These are phyloP conservation scores for Limnothrissa miodon DNA, from an alignment of 2,113 vertebrate genomes.

Conservation along the genomic window DNA sequence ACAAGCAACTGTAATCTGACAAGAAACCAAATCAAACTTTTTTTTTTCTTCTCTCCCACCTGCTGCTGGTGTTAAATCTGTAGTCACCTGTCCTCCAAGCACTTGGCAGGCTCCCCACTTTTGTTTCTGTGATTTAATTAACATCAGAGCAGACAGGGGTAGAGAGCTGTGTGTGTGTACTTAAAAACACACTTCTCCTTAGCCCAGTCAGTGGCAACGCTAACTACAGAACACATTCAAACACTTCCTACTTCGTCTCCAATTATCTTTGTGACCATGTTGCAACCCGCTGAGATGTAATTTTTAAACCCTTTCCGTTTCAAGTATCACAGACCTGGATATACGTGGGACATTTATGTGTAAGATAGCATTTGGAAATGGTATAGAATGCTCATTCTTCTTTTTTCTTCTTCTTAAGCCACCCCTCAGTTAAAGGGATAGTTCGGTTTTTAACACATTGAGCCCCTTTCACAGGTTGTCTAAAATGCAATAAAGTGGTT, in stretches of 20 bases:
- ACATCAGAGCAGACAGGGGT: conserved; percentile 56
- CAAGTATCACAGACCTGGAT: neutral
- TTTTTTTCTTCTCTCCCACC: conserved; percentile 27
- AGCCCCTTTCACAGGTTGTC: no score
- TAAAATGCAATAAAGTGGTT: no score
- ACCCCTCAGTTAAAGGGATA: no score
- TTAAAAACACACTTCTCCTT: neutral
- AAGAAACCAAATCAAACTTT: conserved; percentile 59
- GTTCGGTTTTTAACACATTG: no score
- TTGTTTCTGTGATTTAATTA: conserved; percentile 67
- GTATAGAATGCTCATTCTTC: neutral
- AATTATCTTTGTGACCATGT: conserved; percentile 6
- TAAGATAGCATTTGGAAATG: neutral
- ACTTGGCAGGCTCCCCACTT: conserved; percentile 49
- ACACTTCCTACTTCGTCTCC: neutral
- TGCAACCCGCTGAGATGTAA: neutral
- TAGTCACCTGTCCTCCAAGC: conserved; percentile 59
- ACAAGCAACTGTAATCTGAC: conserved; percentile 25
- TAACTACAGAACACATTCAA: neutral
- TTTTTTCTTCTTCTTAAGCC: neutral
- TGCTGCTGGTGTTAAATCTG: conserved; percentile 44
- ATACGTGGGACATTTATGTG: neutral
- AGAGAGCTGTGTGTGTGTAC: neutral
- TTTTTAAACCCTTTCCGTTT: neutral
- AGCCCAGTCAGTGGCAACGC: neutral